Conservation (phyloP, 1,140 invertebrate species). For the Prorops nasuta region DNA sequence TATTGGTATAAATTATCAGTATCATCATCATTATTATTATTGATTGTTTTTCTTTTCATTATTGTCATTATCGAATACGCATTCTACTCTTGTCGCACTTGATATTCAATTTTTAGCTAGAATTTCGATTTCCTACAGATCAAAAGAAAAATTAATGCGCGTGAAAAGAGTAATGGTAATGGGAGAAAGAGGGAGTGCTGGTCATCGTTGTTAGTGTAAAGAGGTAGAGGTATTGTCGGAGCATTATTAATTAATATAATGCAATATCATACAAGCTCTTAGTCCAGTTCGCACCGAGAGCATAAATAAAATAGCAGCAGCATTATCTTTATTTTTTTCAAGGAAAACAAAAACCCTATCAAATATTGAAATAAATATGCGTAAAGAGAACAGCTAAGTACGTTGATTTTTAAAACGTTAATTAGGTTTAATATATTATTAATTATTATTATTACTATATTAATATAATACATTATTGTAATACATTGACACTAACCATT, state of each 20-base stretch:
- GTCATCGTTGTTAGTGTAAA: too few relatives aligned
- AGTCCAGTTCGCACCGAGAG: too few relatives aligned
- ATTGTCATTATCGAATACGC: slow-evolving; percentile 25
- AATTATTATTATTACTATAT: slow-evolving; percentile 39
- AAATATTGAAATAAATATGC: slow-evolving; percentile 27
- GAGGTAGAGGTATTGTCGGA: background rate
- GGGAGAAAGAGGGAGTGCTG: too few relatives aligned
- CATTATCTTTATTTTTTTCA: slow-evolving; percentile 23
- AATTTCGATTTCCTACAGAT: slow-evolving; percentile 4
- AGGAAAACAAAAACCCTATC: slow-evolving; percentile 18
- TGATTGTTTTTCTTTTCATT: slow-evolving; percentile 25
- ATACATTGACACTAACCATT: slow-evolving; percentile 40
- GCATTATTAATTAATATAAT: slow-evolving; percentile 16
- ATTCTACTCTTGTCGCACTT: slow-evolving; percentile 26
- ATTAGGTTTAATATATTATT: slow-evolving; percentile 42
- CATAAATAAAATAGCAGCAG: slow-evolving; percentile 20
- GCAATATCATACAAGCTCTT: slow-evolving; percentile 22
- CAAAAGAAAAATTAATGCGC: background rate
- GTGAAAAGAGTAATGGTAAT: too few relatives aligned
- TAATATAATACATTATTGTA: slow-evolving; percentile 42
- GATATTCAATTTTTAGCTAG: slow-evolving; percentile 21
- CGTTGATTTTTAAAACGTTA: slow-evolving; percentile 36
- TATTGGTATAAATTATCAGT: slow-evolving; percentile 1
- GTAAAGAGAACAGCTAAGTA: slow-evolving; percentile 31
- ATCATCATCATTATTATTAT: slow-evolving; percentile 31